Evolutionary conservation across 2,888 invertebrate genomes (phyloP), one percentile per base, ranked within the genome.

Genomic region (Hydropsyche betteni): DNA sequence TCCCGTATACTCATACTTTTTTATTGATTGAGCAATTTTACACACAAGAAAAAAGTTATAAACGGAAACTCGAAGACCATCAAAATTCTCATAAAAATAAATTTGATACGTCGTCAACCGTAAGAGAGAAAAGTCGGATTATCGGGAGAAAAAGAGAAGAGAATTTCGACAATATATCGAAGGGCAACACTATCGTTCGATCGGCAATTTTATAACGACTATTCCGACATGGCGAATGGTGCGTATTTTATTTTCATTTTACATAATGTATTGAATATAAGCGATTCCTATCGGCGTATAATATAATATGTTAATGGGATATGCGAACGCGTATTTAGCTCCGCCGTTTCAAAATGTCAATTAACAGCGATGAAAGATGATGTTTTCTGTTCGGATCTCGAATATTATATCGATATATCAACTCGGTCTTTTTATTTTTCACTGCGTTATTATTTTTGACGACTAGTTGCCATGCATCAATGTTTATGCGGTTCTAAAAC

Each of bases 21-120:
- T 51, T 55, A 55, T n/a, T 36, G 12, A 64, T 64, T 64, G 64
- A 64, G 34, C 34, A 36, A 64, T 64, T 36, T 64, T 36, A 64
- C 34, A 12, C 64, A 34, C 64, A n/a, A 24, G 64, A 36, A 55
- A 55, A 64, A 36, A 64, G 64, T 64, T 34, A 64, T 64, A 36
- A 64, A 64, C 36, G 64, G 64, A 64, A 64, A 33, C 64, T 64
- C 36, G 36, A 64, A 64, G 64, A 64, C 64, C 64, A 64, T 64
- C 64, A 64, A 64, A 64, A 64, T 36, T 33, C 12, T 64, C 64
- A 36, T 64, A 64, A 64, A 64, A 64, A 64, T 64, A 64, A 64
- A 64, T 64, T n/a, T 34, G 36, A 64, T 64, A 36, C 34, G 36
- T 7, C 10, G 64, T 10, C 6, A 36, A 64, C 36, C 8, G 55